These are phyloP conservation scores for Drosophila arawakana DNA, from an alignment of 1,140 invertebrate species.

Conservation along the genomic window DNA sequence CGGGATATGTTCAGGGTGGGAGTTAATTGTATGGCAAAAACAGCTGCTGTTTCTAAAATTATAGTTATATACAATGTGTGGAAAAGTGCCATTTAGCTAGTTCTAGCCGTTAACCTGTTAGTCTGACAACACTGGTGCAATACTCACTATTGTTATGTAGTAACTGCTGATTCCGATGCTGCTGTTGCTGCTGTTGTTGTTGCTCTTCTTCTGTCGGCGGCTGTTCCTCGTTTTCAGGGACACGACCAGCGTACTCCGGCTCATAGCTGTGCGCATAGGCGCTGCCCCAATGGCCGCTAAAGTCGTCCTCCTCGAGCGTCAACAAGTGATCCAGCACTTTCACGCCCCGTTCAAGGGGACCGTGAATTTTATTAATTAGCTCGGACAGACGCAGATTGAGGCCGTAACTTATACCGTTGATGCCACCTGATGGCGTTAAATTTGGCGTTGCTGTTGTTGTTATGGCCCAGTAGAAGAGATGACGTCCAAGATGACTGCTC, in stretches of 20 bases:
- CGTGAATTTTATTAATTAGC: conserved; percentile 85
- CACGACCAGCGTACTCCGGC: conserved; percentile 66
- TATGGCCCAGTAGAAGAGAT: conserved; percentile 85
- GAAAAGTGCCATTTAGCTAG: too few relatives aligned
- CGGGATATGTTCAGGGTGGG: too few relatives aligned
- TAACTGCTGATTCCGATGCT: too few relatives aligned
- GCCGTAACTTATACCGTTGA: conserved; percentile 77
- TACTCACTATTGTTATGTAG: conserved; percentile 59
- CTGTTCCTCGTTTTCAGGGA: conserved; percentile 72
- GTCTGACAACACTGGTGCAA: not conserved
- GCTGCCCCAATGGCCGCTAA: conserved; percentile 82
- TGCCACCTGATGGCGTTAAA: conserved; percentile 22
- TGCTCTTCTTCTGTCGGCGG: conserved; percentile 51
- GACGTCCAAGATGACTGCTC: conserved; percentile 84
- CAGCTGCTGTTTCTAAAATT: too few relatives aligned
- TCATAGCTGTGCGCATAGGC: conserved; percentile 81
- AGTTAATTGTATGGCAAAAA: too few relatives aligned
- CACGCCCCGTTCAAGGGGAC: conserved; percentile 83
- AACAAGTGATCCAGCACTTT: conserved; percentile 85
- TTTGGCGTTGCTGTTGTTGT: conserved; percentile 35
- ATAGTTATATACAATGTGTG: too few relatives aligned
- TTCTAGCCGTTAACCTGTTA: too few relatives aligned
- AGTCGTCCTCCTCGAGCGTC: conserved; percentile 84
- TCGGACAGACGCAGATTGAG: conserved; percentile 85
- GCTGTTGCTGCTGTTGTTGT: not conserved